Evolutionary conservation across 2,888 invertebrate species (phyloP).

Genomic region (Biston betularia): DNA sequence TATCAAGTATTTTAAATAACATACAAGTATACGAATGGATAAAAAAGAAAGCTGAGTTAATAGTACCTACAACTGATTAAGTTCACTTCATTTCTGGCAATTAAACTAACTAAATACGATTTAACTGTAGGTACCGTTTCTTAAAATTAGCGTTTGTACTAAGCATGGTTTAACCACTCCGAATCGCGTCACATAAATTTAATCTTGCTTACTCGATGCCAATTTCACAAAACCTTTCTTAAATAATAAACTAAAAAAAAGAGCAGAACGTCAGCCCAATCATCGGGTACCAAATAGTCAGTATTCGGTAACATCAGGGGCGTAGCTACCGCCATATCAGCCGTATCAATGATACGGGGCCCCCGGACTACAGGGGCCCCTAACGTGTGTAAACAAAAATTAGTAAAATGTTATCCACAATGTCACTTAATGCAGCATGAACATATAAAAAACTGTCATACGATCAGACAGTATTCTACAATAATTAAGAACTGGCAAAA

Average conservation of each 20-base stretch:
- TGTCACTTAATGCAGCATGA: too few relatives aligned
- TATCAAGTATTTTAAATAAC: too few relatives aligned
- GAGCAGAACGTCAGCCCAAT: too few relatives aligned
- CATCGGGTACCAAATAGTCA: too few relatives aligned
- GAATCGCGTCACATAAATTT: slow-evolving; percentile 15
- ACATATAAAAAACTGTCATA: not conserved
- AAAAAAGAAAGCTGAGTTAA: too few relatives aligned
- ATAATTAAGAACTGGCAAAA: slow-evolving; percentile 11
- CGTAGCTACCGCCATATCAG: too few relatives aligned
- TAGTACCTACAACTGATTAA: not conserved
- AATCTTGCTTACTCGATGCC: slow-evolving; percentile 4
- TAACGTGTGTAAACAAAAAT: too few relatives aligned
- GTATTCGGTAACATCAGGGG: too few relatives aligned
- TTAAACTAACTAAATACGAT: slow-evolving; percentile 39
- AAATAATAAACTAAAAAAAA: not conserved
- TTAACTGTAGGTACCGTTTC: slow-evolving; percentile 42
- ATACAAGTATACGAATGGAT: too few relatives aligned
- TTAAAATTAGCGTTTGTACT: slow-evolving; percentile 63
- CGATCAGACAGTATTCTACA: slow-evolving; percentile 11
- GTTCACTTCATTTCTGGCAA: slow-evolving; percentile 16
- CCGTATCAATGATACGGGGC: too few relatives aligned
- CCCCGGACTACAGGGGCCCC: too few relatives aligned
- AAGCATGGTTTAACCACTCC: slow-evolving; percentile 54
- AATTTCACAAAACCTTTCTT: not conserved
- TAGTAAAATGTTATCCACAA: too few relatives aligned